A percentile compares a stretch with the other conserved stretches of the same genome.
Conservation (phyloP, 2,888 invertebrate species). For the Acrocyrtus sp. region DNA sequence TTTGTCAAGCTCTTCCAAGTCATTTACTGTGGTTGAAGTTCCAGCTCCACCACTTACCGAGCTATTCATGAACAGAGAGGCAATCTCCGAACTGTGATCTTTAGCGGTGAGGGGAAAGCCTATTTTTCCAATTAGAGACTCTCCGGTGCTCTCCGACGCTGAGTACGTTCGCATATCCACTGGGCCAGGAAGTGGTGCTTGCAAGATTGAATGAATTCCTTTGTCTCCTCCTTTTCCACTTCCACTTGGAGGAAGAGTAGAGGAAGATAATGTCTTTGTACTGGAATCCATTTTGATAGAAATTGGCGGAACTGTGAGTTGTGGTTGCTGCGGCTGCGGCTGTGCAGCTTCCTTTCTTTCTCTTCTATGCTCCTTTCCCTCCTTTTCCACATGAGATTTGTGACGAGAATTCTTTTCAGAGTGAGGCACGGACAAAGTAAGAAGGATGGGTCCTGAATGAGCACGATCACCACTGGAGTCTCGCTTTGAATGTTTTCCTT, state of each 20-base stretch:
- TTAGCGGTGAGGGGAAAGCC: constrained; percentile 48
- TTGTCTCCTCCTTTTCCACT: background rate
- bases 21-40: constrained; percentile 45
- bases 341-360: constrained; percentile 9
- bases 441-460: constrained; percentile 30
- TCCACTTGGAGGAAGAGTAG: background rate
- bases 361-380: constrained; percentile 17
- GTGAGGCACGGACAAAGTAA: constrained; percentile 24
- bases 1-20: constrained; percentile 78
- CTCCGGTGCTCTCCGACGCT: constrained; percentile 2
- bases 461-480: background rate
- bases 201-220: constrained; percentile 60
- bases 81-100: constrained; percentile 53
- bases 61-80: constrained; percentile 46
- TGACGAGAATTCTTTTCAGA: constrained; percentile 20
- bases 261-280: background rate
- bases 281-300: background rate
- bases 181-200: constrained; percentile 79
- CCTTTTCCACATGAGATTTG: constrained; percentile 29
- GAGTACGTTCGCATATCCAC: constrained; percentile 88
- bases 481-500: constrained; percentile 15
- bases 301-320: background rate
- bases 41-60: constrained; percentile 12
- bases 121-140: constrained; percentile 25
- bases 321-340: background rate